Base-by-base conservation (phyloP, 2,113 vertebrate genomes). In the Anolis carolinensis region DNA sequence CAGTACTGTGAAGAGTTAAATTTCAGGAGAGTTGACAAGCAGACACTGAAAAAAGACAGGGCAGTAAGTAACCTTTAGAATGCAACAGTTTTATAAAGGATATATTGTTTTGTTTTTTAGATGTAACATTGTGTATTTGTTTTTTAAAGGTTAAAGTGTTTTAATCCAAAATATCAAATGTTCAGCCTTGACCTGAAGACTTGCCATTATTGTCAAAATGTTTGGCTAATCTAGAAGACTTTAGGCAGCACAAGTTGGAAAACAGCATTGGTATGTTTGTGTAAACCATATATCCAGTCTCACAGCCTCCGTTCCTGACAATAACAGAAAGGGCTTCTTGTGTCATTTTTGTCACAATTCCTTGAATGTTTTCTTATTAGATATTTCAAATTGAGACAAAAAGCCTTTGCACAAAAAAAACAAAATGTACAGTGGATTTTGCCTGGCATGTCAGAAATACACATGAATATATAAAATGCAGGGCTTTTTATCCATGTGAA, bases 341-440 rank as follows among this genome's bases (percentile, higher is more conserved):
- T 72, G 86, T 93, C 90, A 91, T 92, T 92, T 81, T 77, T 85
- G 70, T 91, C 82, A 89, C 86, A 62, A 85, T 48, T 95, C 89
- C 10, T 92, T 92, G 86, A 94, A 90, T 93, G 93, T 95, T 95
- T 94, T 96, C 84, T 94, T 95, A 85, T 92, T 95, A 95, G 87
- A 93, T 90, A 90, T 92, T 96, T 93, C 25, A 94, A 94, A 95
- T 94, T 94, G 93, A 95, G 93, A 93, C 95, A 95, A 93, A 91
- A 95, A 90, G 91, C 88, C 91, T 92, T 94, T 95, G 91, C 95
- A 91, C 95, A 91, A 86, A 91, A 90, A 91, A 90, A 82, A 55
- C 52, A 87, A 91, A 90, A 91, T 91, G 92, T 91, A 93, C 39
- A 90, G 92, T 93, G 89, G 52, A 91, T 94, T 93, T 93, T 92